Evolutionary conservation across 53 echinoderm and acorn worm species (phyloP), one percentile per base, ranked within the genome.

Genomic region (Astropecten irregularis): DNA sequence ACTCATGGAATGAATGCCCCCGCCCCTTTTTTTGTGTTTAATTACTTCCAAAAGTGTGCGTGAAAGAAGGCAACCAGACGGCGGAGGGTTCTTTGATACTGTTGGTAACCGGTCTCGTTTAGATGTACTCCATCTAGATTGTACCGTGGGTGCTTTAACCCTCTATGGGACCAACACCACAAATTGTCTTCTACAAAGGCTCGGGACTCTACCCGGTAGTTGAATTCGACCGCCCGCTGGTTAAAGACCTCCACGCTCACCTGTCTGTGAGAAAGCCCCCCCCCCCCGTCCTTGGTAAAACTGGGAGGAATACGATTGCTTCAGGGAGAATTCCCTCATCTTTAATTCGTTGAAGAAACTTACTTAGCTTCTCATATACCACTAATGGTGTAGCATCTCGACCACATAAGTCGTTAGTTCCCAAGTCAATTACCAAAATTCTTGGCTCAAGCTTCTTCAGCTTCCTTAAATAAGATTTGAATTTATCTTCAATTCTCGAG

Each of bases 201-300:
- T 32, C 58, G 46, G 0, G 25, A 23, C 30, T 40, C 18, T 5
- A 84, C 6, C 2, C 70, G 15, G 29, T 14, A 2, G 31, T 84
- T 84, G 20, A 58, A 70, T 19, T 47, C 51, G 9, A 30, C 47
- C 10, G 49, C 66, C 48, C 66, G 27, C 48, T 4, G 34, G 48
- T 82, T 82, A 34, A 82, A 82, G 10, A 20, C 36, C 31, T 61
- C 63, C 34, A 82, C 14, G 1, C 39, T 19, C 16, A 71, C 19
- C 34, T 51, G 71, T 2, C 20, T n/a, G 16, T 15, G 10, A 49
- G 21, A 49, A 52, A n/a, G n/a, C n/a, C n/a, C n/a, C n/a, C n/a
- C n/a, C n/a, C n/a, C n/a, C n/a, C n/a, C n/a, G n/a, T n/a, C 3
- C 69, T 50, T 32, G 83, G 83, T n/a, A 83, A 55, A 16, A 83